These are phyloP conservation scores for Stratiomys singularior DNA, from an alignment of 2,888 invertebrate genomes.

Conservation along the genomic window DNA sequence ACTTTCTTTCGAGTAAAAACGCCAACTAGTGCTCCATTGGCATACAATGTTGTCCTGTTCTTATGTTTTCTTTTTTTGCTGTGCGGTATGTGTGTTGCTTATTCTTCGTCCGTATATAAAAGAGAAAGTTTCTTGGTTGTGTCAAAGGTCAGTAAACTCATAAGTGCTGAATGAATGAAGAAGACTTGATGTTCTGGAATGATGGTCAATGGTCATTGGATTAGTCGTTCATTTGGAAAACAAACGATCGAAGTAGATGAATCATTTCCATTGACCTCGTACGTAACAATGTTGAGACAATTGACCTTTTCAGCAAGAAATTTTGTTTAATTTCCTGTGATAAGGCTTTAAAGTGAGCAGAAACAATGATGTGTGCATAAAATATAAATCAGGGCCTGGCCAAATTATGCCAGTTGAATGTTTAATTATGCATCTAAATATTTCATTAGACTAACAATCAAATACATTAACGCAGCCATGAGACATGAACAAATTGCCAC, in stretches of 20 bases:
- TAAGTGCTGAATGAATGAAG: slow-evolving; percentile 36
- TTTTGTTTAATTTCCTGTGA: too few relatives aligned
- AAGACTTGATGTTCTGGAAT: slow-evolving; percentile 10
- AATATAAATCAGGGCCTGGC: too few relatives aligned
- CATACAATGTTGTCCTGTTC: slow-evolving; percentile 16
- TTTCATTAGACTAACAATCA: too few relatives aligned
- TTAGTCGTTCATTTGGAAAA: slow-evolving; percentile 20
- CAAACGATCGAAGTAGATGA: slow-evolving; percentile 24
- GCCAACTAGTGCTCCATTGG: neutral
- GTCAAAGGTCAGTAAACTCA: slow-evolving; percentile 43
- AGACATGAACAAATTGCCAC: too few relatives aligned
- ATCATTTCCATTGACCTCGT: slow-evolving; percentile 12
- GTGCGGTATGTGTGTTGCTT: neutral
- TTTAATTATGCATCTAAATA: too few relatives aligned
- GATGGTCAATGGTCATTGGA: slow-evolving; percentile 30
- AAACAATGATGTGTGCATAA: too few relatives aligned
- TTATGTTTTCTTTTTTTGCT: slow-evolving; percentile 23
- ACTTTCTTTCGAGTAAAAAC: neutral
- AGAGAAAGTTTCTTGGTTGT: slow-evolving; percentile 41
- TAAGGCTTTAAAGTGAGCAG: too few relatives aligned
- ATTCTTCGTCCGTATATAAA: slow-evolving; percentile 20
- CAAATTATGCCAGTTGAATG: too few relatives aligned
- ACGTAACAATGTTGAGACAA: neutral
- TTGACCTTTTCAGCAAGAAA: slow-evolving; percentile 12
- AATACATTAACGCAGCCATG: too few relatives aligned